These are phyloP conservation scores for Styela clava DNA, from an alignment of 23 tunicate genomes.

Conservation along the genomic window DNA sequence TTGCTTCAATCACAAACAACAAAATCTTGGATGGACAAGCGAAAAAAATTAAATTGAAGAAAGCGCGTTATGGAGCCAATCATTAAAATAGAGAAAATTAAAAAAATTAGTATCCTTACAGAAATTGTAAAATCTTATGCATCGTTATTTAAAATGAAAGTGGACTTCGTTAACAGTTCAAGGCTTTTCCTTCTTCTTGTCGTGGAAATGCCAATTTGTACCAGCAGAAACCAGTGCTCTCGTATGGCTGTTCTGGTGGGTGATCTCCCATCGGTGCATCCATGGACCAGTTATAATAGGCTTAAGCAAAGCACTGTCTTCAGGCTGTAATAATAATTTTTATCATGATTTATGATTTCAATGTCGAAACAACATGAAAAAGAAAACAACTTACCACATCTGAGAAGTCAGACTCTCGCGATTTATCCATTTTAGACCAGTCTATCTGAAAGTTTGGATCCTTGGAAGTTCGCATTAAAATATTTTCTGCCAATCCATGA, in stretches of 20 bases:
- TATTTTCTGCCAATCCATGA: constrained; percentile 57
- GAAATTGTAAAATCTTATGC: no score
- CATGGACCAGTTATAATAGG: constrained; percentile 82
- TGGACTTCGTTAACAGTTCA: no score
- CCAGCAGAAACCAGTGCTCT: background rate
- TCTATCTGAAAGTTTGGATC: constrained; percentile 71
- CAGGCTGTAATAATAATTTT: background rate
- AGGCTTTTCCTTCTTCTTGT: background rate
- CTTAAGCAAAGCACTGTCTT: constrained; percentile 40
- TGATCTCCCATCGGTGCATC: constrained; percentile 90
- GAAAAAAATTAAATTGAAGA: no score
- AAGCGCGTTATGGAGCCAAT: no score
- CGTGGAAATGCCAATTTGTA: constrained; percentile 10
- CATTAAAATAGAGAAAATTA: no score
- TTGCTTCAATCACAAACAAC: no score
- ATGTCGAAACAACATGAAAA: background rate
- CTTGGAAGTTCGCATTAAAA: constrained; percentile 69
- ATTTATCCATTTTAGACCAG: constrained; percentile 53
- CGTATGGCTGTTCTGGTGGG: constrained; percentile 76
- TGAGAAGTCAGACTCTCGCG: background rate
- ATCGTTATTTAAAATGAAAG: no score
- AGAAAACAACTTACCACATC: background rate
- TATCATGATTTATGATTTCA: background rate
- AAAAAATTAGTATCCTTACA: no score
- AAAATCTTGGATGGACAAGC: no score